Evolutionary conservation across 2,113 vertebrate genomes (phyloP).

Genomic region (Phoenicopterus ruber): DNA sequence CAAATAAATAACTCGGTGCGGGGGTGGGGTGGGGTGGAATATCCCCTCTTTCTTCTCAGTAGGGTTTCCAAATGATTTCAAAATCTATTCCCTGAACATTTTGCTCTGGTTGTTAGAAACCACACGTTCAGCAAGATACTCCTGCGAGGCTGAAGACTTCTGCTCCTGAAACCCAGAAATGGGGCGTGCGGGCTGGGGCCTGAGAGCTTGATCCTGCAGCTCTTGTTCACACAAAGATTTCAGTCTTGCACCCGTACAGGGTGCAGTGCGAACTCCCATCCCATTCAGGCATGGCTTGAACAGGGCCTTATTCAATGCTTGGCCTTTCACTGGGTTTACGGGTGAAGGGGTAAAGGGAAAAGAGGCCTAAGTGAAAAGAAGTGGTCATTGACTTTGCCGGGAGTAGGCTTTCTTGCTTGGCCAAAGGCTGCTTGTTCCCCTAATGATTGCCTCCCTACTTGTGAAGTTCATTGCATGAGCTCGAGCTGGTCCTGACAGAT

Average conservation of each 20-base stretch:
- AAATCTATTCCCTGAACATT: background rate
- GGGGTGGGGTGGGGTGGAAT: too few relatives aligned
- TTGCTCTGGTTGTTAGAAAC: background rate
- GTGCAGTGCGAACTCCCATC: background rate
- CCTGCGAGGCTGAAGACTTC: background rate
- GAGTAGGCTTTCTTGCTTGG: background rate
- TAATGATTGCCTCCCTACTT: background rate
- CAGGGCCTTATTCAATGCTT: background rate
- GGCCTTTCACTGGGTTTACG: background rate
- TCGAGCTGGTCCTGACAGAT: background rate
- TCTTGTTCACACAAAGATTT: background rate
- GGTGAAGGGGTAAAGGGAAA: background rate
- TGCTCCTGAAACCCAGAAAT: background rate
- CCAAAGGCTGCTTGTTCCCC: background rate
- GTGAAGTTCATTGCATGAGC: background rate
- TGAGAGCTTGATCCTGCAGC: background rate
- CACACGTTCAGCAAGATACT: accelerated
- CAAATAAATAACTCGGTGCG: too few relatives aligned
- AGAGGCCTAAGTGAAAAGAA: background rate
- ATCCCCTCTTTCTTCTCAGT: background rate
- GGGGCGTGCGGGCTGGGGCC: background rate
- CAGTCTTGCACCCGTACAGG: background rate
- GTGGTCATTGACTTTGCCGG: background rate
- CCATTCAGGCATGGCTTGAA: background rate
- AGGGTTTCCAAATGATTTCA: background rate